phyloP scores from a whole-genome alignment of 2,888 invertebrate species.

The Plemyria rubiginata region DNA sequence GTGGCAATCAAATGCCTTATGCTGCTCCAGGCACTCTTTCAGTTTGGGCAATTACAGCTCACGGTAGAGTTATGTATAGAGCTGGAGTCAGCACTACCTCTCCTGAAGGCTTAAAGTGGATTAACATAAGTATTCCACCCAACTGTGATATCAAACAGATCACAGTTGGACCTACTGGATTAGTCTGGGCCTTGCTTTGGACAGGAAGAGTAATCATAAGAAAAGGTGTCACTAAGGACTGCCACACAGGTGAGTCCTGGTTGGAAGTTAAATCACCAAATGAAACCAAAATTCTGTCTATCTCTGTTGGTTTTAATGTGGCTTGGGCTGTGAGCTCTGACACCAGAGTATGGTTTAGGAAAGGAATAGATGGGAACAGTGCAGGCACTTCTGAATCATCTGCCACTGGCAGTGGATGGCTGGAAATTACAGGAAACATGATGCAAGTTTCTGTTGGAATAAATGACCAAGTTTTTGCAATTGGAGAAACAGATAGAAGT shows the following conservation, averaged over 20 bases:
- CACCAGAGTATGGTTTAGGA: constrained; percentile 94
- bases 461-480: constrained; percentile 95
- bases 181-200: constrained; percentile 94
- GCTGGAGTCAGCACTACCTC: constrained; percentile 91
- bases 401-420: constrained; percentile 93
- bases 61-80: constrained; percentile 95
- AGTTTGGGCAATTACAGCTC: constrained; percentile 97
- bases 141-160: constrained; percentile 94
- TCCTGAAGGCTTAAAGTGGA: constrained; percentile 96
- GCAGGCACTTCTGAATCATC: constrained; percentile 90
- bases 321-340: constrained; percentile 93
- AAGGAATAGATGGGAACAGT: constrained; percentile 88
- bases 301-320: constrained; percentile 92
- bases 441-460: constrained; percentile 92
- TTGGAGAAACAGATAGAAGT: constrained; percentile 92
- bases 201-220: constrained; percentile 93
- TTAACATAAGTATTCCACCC: constrained; percentile 89
- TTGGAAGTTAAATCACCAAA: constrained; percentile 90
- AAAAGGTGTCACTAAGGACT: constrained; percentile 92
- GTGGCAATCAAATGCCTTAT: constrained; percentile 93
- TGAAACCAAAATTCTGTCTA: constrained; percentile 88
- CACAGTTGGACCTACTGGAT: constrained; percentile 93
- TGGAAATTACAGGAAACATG: constrained; percentile 95
- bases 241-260: constrained; percentile 90
- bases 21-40: constrained; percentile 90